Evolutionary conservation across 2,797 vertebrate species (phyloP), one percentile per base, ranked within the genome.

Genomic region (Betta splendens): DNA sequence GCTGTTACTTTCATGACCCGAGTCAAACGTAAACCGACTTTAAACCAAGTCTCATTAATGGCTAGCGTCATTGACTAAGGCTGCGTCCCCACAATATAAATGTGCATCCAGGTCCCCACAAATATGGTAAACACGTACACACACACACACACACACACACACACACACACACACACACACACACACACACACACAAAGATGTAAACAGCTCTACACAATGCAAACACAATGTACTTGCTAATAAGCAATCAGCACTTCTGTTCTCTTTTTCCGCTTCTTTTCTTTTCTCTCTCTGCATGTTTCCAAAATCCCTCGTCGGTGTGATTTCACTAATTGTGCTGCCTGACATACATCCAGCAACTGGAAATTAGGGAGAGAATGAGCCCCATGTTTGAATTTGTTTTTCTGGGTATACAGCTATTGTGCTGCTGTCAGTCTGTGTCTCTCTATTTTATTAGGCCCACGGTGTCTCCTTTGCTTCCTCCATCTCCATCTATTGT

Each of bases 251-350:
- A 87, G 67, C 42, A 42, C 53, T 32, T 68, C 51, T 63, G 23
- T 23, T 50, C 22, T 40, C 56, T 26, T 42, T 23, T 43, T 22
- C 25, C 11, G 21, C 31, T 46, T 20, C 12, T 47, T 12, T 51
- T 47, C 50, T 55, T 47, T 64, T 71, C 70, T 67, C 15, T 75
- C 65, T 52, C 65, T 26, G 77, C 64, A 29, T 73, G 66, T 76
- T 83, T 80, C 64, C 23, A 45, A 77, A 78, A 75, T 85, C 83
- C 77, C 70, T 58, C n/a, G 35, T 73, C 35, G 64, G 42, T 54
- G 64, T 75, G 85, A 89, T 87, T 79, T 83, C 81, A 83, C 84
- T 89, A 89, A 90, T 86, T 89, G 80, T 42, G 35, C 59, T 50
- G 70, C 42, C 79, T 80, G 80, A 85, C 76, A 77, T 45, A 63